Evolutionary conservation across 1,140 invertebrate genomes (phyloP).

Genomic region (Drosophila ogumai): DNA sequence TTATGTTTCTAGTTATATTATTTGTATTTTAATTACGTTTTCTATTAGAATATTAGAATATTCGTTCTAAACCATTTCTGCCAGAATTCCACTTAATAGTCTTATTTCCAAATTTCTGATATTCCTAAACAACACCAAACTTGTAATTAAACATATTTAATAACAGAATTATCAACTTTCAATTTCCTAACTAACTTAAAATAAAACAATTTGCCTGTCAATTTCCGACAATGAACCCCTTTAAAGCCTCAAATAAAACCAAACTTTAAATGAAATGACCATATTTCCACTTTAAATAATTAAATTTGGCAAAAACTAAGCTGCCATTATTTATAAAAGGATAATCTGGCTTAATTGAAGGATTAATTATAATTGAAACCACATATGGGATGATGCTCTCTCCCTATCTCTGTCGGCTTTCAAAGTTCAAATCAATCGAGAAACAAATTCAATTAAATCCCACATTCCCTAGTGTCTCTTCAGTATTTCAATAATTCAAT

Average conservation of each 20-base stretch:
- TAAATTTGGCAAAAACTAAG: constrained; percentile 6
- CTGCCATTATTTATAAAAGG: constrained; percentile 1
- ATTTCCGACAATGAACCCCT: no score
- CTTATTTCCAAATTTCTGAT: no score
- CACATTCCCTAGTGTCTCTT: constrained; percentile 3
- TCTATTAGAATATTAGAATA: neutral
- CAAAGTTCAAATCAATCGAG: constrained; percentile 2
- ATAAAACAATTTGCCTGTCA: neutral
- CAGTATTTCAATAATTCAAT: constrained; percentile 8
- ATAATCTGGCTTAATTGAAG: constrained; percentile 13
- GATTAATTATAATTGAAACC: constrained; percentile 10
- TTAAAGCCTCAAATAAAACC: no score
- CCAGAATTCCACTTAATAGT: neutral
- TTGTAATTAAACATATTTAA: no score
- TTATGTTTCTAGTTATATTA: no score
- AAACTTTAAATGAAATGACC: neutral
- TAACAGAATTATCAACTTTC: neutral
- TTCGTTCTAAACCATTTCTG: neutral
- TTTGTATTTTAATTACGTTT: no score
- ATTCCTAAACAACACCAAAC: neutral
- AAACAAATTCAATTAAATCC: constrained; percentile 15
- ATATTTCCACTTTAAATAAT: neutral
- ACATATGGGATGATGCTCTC: neutral
- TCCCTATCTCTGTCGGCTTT: neutral
- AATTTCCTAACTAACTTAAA: neutral